phyloP scores from a whole-genome alignment of 2,797 vertebrate genomes.

The Falco concolor region DNA sequence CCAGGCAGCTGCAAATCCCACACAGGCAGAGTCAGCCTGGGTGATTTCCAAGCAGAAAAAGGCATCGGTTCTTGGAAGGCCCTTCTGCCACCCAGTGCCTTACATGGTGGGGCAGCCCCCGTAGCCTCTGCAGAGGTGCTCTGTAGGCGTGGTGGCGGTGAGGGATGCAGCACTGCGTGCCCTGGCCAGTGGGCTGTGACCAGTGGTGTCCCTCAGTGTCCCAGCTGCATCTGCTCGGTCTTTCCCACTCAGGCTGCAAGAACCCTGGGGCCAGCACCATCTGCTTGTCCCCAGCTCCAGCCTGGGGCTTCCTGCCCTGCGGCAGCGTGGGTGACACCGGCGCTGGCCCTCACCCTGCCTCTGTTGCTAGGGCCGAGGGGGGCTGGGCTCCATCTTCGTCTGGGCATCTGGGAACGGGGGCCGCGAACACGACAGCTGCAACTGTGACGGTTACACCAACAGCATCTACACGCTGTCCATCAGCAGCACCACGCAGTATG shows the following conservation, averaged over 20 bases:
- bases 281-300: background rate
- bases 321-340: accelerated
- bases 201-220: accelerated
- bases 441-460: constrained; percentile 98
- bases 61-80: background rate
- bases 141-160: background rate
- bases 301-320: background rate
- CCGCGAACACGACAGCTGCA: constrained; percentile 93
- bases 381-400: constrained; percentile 94
- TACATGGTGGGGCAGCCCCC: background rate
- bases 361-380: constrained; percentile 82
- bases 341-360: background rate
- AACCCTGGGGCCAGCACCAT: background rate
- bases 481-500: constrained; percentile 93
- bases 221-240: background rate
- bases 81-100: background rate
- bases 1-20: background rate
- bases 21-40: background rate
- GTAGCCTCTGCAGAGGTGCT: background rate
- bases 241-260: background rate
- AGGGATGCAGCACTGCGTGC: accelerated
- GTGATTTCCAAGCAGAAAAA: background rate
- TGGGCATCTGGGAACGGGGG: constrained; percentile 97
- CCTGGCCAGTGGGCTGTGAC: background rate
- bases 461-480: constrained; percentile 98